phyloP scores from a whole-genome alignment of 2,888 invertebrate genomes.

The Mesorhabditis sp. region DNA sequence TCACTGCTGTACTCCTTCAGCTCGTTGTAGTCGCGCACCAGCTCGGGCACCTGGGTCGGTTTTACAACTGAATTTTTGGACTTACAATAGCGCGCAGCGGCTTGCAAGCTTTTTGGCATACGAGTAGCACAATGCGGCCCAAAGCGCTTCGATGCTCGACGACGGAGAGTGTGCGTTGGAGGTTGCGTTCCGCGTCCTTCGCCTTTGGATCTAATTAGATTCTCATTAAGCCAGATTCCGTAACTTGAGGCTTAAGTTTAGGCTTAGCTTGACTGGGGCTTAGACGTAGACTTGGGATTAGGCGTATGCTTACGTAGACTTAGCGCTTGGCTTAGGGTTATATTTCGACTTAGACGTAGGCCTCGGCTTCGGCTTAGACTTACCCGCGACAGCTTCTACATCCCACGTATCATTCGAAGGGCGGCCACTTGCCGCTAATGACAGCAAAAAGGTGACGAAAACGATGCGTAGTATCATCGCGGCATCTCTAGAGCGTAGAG shows the following conservation, averaged over 20 bases:
- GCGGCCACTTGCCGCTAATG: too few relatives aligned
- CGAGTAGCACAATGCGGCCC: constrained; percentile 27
- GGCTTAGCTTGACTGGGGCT: background rate
- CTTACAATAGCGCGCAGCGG: background rate
- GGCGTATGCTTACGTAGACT: background rate
- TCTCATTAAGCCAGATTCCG: background rate
- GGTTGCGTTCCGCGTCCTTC: background rate
- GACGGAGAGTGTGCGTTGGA: constrained; percentile 9
- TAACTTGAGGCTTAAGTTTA: background rate
- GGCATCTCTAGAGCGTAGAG: too few relatives aligned
- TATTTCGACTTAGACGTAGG: background rate
- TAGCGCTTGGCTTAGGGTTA: too few relatives aligned
- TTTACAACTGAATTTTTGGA: background rate
- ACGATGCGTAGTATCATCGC: too few relatives aligned
- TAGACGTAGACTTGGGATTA: background rate
- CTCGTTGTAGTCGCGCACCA: constrained; percentile 1
- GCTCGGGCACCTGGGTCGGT: background rate
- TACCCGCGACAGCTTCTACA: too few relatives aligned
- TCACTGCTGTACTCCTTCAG: background rate
- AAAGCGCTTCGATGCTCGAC: constrained; percentile 26
- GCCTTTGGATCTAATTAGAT: background rate
- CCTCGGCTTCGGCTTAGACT: too few relatives aligned
- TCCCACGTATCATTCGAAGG: too few relatives aligned
- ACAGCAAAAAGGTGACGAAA: too few relatives aligned
- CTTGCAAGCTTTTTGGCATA: constrained; percentile 21